phyloP scores from a whole-genome alignment of 2,888 invertebrate genomes.

The Eueremaeus valkanovi region DNA sequence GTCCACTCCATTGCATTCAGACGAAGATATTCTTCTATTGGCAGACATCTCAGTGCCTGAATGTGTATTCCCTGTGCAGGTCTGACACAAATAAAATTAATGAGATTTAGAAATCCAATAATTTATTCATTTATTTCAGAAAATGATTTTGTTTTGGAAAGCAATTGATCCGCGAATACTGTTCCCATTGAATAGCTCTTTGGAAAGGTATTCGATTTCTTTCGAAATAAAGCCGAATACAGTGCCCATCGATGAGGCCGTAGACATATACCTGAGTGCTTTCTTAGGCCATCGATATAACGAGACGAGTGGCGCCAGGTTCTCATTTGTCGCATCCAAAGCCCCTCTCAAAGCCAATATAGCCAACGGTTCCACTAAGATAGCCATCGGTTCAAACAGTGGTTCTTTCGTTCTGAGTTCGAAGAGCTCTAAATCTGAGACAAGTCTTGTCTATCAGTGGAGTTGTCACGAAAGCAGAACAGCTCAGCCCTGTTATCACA shows the following conservation, averaged over 20 bases:
- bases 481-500: constrained; percentile 40
- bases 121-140: constrained; percentile 9
- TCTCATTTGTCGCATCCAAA: constrained; percentile 26
- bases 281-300: constrained; percentile 39
- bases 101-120: background rate
- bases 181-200: constrained; percentile 38
- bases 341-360: constrained; percentile 40
- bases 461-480: constrained; percentile 45
- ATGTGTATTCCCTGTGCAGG: constrained; percentile 40
- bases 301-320: constrained; percentile 40
- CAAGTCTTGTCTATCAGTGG: constrained; percentile 45
- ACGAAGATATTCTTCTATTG: constrained; percentile 26
- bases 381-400: constrained; percentile 40
- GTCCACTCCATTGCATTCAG: constrained; percentile 28
- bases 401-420: constrained; percentile 34
- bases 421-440: constrained; percentile 31
- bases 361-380: constrained; percentile 37
- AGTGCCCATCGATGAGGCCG: constrained; percentile 38
- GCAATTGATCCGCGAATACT: constrained; percentile 37
- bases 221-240: constrained; percentile 39
- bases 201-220: constrained; percentile 5
- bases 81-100: background rate
- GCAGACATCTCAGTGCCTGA: constrained; percentile 40
- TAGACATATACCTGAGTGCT: constrained; percentile 36
- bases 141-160: constrained; percentile 39